A percentile compares a stretch with the other conserved stretches of the same genome.
Evolutionary conservation across 2,888 invertebrate species (phyloP).

Genomic region (Auanema freiburgensis): DNA sequence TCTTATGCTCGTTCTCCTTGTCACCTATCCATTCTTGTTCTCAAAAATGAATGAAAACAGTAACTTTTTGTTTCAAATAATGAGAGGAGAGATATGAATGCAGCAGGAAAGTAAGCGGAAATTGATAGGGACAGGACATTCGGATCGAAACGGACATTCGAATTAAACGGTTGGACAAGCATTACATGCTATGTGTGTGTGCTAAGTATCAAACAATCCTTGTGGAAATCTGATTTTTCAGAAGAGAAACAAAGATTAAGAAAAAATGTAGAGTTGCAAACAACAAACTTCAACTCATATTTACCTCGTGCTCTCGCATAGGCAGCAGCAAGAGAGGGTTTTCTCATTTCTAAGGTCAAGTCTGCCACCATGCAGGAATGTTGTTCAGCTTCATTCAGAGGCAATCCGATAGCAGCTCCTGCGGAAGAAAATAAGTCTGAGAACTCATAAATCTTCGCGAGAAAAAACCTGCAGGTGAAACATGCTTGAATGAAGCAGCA

Average conservation of each 20-base stretch:
- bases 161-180: no score
- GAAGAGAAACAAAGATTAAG: neutral
- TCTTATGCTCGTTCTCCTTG: no score
- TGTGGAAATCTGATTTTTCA: no score
- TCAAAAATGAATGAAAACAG: slow-evolving; percentile 2
- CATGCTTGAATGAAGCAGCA: slow-evolving; percentile 95
- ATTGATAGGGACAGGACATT: no score
- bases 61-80: no score
- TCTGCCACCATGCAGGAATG: slow-evolving; percentile 92
- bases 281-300: neutral
- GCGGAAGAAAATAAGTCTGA: slow-evolving; percentile 22
- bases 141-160: no score
- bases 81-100: no score
- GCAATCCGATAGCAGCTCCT: slow-evolving; percentile 85
- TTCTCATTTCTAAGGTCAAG: slow-evolving; percentile 69
- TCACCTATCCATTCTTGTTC: slow-evolving; percentile 18
- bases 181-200: no score
- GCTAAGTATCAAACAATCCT: no score
- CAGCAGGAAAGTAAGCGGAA: no score
- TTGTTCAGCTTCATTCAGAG: slow-evolving; percentile 78
- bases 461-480: slow-evolving; percentile 79
- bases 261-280: slow-evolving; percentile 14
- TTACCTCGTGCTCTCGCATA: slow-evolving; percentile 87
- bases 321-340: slow-evolving; percentile 77
- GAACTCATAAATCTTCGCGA: neutral